phyloP scores from a whole-genome alignment of 2,797 vertebrate genomes.

The Hemitrygon akajei region DNA sequence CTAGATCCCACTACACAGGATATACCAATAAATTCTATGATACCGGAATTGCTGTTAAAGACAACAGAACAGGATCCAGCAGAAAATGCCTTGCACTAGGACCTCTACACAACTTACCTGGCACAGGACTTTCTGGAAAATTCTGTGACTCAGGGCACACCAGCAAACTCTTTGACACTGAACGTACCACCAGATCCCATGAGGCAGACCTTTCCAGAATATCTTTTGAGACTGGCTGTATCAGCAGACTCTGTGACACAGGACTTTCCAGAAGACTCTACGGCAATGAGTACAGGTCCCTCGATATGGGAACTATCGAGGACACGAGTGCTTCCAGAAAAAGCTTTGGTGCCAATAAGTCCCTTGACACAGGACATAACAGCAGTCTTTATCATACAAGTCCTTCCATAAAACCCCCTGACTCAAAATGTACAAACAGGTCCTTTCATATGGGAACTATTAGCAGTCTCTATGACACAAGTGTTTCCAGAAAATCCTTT shows the following conservation, averaged over 20 bases:
- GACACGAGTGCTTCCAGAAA: neutral
- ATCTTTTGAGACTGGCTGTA: neutral
- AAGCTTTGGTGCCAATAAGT: neutral
- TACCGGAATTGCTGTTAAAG: neutral
- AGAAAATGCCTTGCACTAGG: neutral
- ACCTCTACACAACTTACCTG: neutral
- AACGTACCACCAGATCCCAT: neutral
- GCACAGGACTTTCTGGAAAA: neutral
- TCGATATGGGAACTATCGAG: neutral
- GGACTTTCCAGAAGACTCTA: neutral
- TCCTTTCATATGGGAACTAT: neutral
- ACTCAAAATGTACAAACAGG: neutral
- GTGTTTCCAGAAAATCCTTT: neutral
- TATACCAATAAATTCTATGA: neutral
- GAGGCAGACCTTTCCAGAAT: neutral
- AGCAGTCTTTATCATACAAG: neutral
- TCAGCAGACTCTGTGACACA: neutral
- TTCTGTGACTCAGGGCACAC: neutral
- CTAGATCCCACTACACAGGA: neutral
- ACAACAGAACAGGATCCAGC: neutral
- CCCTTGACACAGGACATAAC: neutral
- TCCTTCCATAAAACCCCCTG: no score
- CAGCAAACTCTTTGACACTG: neutral
- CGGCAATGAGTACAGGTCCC: neutral
- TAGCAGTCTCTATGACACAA: neutral